These are phyloP conservation scores for Parauchenoglanis punctatus DNA, from an alignment of 2,797 vertebrate species.

Conservation along the genomic window DNA sequence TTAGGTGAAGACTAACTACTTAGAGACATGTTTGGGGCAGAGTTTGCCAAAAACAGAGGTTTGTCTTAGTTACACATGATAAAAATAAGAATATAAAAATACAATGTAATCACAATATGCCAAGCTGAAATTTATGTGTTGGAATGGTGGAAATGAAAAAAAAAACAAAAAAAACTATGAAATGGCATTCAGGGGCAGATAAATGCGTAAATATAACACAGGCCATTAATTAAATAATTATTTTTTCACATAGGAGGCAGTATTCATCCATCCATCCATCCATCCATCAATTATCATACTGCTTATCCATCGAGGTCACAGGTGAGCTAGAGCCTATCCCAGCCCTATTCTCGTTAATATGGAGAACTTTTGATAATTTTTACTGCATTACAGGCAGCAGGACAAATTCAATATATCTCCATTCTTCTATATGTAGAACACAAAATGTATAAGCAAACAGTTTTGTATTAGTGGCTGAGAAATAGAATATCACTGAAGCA, in stretches of 20 bases:
- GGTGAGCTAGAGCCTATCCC: too few species aligned
- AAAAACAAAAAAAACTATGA: neutral
- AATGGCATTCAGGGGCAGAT: neutral
- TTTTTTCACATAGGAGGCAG: neutral
- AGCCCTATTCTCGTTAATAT: neutral
- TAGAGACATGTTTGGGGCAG: neutral
- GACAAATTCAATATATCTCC: neutral
- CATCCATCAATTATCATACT: too few species aligned
- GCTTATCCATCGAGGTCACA: too few species aligned
- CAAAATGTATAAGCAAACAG: conserved; percentile 1
- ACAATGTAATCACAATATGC: neutral
- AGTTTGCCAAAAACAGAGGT: neutral
- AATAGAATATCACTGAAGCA: neutral
- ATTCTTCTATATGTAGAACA: neutral
- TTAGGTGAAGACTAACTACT: neutral
- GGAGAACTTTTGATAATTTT: neutral
- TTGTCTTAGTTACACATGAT: neutral
- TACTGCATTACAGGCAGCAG: neutral
- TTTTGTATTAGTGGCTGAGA: conserved; percentile 15
- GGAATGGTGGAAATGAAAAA: neutral
- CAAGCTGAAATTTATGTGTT: neutral
- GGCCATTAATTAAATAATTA: neutral
- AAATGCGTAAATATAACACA: neutral
- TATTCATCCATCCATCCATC: too few species aligned
- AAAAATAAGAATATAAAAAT: neutral